phyloP scores from a whole-genome alignment of 2,113 vertebrate species.

The Clarias macrocephalus region DNA sequence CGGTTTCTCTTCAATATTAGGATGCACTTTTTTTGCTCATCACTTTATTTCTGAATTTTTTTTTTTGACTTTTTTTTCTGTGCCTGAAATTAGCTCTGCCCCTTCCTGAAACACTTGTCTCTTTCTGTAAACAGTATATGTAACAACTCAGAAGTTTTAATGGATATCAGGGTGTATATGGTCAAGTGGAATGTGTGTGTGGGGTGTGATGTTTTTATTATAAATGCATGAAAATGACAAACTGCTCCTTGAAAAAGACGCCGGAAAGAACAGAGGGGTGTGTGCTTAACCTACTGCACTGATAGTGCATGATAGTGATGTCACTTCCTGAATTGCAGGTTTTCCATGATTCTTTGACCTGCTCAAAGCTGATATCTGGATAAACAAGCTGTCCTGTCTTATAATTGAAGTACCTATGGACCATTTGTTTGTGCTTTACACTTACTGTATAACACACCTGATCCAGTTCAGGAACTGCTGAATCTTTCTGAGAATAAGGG shows the following conservation, averaged over 20 bases:
- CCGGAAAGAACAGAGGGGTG: background rate
- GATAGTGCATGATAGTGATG: conserved; percentile 29
- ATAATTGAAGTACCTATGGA: background rate
- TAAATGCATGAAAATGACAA: background rate
- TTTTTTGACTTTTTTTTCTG: background rate
- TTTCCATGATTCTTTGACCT: background rate
- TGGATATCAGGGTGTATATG: background rate
- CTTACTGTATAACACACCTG: background rate
- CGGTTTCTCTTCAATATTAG: background rate
- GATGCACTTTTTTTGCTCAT: background rate
- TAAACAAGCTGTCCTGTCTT: background rate
- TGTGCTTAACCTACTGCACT: conserved; percentile 27
- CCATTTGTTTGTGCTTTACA: background rate
- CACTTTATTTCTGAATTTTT: background rate
- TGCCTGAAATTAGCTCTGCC: background rate
- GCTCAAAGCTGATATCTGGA: conserved; percentile 29
- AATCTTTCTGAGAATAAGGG: background rate
- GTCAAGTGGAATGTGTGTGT: background rate
- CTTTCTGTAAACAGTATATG: background rate
- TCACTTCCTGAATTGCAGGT: conserved; percentile 27
- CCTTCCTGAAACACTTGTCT: no score
- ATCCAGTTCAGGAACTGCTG: background rate
- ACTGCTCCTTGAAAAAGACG: conserved; percentile 8
- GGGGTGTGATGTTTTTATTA: background rate
- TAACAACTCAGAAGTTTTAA: background rate